phyloP scores from a whole-genome alignment of 2,888 invertebrate species.

The Melinaea marsaeus region DNA sequence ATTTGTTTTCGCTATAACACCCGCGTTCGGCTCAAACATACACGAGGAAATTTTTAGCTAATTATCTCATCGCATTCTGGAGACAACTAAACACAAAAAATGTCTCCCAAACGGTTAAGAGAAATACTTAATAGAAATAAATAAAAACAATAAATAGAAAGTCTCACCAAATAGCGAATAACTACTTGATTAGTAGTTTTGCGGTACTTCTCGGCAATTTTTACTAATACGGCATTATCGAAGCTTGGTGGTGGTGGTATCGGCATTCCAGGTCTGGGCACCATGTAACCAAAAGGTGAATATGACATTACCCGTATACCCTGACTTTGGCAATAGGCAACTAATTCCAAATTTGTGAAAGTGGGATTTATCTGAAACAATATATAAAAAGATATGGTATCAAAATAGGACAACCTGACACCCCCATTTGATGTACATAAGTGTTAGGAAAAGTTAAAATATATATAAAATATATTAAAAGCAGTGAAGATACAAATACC shows the following conservation, averaged over 20 bases:
- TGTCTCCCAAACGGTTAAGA: too few relatives aligned
- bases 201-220: constrained; percentile 79
- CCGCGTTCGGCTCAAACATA: too few relatives aligned
- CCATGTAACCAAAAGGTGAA: constrained; percentile 16
- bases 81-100: too few relatives aligned
- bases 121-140: too few relatives aligned
- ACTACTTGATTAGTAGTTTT: constrained; percentile 81
- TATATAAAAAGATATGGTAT: not conserved
- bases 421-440: too few relatives aligned
- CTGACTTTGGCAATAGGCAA: constrained; percentile 13
- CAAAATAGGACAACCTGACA: too few relatives aligned
- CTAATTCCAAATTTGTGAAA: constrained; percentile 15
- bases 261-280: not conserved
- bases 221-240: constrained; percentile 58
- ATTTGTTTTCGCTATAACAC: too few relatives aligned
- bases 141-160: not conserved
- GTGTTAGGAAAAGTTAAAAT: too few relatives aligned
- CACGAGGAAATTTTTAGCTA: too few relatives aligned
- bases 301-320: constrained; percentile 16
- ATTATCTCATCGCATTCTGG: too few relatives aligned
- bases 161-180: constrained; percentile 80
- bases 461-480: too few relatives aligned
- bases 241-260: not conserved
- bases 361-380: constrained; percentile 19
- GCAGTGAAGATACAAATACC: too few relatives aligned